phyloP scores from a whole-genome alignment of 1,140 invertebrate genomes.

The Tetragnatha versicolor region DNA sequence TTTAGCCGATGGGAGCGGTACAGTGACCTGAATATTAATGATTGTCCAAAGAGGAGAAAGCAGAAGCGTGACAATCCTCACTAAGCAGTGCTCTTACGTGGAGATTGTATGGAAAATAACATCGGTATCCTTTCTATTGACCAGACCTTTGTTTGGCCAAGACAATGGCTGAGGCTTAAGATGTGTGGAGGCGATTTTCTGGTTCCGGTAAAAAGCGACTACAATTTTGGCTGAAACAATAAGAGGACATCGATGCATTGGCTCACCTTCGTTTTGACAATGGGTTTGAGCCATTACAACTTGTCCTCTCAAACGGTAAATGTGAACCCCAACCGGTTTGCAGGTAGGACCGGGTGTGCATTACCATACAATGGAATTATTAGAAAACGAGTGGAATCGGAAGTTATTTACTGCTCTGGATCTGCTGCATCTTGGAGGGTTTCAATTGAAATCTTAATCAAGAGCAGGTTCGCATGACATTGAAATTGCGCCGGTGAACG shows the following conservation, averaged over 20 bases:
- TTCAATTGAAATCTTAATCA: neutral
- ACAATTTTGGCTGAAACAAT: slow-evolving; percentile 34
- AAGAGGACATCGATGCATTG: slow-evolving; percentile 31
- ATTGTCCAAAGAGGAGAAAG: slow-evolving; percentile 15
- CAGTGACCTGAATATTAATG: slow-evolving; percentile 33
- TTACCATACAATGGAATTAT: slow-evolving; percentile 43
- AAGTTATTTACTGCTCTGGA: slow-evolving; percentile 16
- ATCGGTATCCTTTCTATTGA: slow-evolving; percentile 13
- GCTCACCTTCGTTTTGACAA: slow-evolving; percentile 43
- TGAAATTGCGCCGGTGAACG: no score
- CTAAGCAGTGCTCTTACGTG: slow-evolving; percentile 9
- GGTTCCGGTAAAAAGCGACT: slow-evolving; percentile 20
- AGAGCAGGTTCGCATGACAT: neutral
- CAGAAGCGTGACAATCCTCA: slow-evolving; percentile 24
- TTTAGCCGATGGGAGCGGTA: slow-evolving; percentile 22
- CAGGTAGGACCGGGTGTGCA: slow-evolving; percentile 5
- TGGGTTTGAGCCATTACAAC: slow-evolving; percentile 22
- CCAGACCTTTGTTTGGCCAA: slow-evolving; percentile 22
- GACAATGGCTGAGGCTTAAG: slow-evolving; percentile 44
- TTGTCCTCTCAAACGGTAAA: slow-evolving; percentile 19
- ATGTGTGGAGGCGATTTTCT: slow-evolving; percentile 15
- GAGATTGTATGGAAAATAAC: slow-evolving; percentile 23
- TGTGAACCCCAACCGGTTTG: slow-evolving; percentile 43
- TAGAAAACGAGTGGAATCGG: slow-evolving; percentile 2
- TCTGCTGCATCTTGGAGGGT: neutral